Percentiles rank a stretch among this genome's conserved stretches.
Evolutionary conservation across 2,888 invertebrate genomes (phyloP).

Genomic region (Hololepta plana): DNA sequence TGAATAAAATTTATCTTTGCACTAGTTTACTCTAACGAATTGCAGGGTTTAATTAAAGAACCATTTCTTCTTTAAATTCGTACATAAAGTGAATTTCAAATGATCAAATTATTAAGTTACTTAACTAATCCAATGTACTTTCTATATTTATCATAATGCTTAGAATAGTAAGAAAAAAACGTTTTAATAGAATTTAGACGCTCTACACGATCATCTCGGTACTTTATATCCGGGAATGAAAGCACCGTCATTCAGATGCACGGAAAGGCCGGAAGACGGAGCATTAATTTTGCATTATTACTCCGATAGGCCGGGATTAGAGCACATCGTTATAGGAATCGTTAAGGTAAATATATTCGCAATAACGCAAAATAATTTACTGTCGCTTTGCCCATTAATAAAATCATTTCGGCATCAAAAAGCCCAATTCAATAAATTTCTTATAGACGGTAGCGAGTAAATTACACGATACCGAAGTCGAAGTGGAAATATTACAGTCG

Average conservation of each 20-base stretch:
- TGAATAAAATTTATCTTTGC: too few species aligned
- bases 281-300: conserved; percentile 87
- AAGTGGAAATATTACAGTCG: conserved; percentile 75
- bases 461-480: conserved; percentile 82
- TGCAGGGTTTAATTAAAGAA: too few species aligned
- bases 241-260: conserved; percentile 90
- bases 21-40: too few species aligned
- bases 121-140: too few species aligned
- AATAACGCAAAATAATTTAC: not conserved
- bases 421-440: conserved; percentile 3
- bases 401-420: not conserved
- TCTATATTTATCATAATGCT: too few species aligned
- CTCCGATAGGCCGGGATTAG: conserved; percentile 82
- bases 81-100: too few species aligned
- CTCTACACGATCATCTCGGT: conserved; percentile 85
- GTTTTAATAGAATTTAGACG: conserved; percentile 94
- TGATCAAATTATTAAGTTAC: too few species aligned
- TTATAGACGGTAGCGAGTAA: conserved; percentile 80
- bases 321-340: conserved; percentile 92
- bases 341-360: conserved; percentile 52
- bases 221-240: conserved; percentile 90
- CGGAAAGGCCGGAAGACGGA: conserved; percentile 75
- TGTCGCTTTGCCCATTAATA: not conserved
- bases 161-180: too few species aligned
- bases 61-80: too few species aligned